Percentiles rank a stretch among this genome's conserved stretches.
phyloP scores from a whole-genome alignment of 2,888 invertebrate genomes.

The Scaptomyza tumidula region DNA sequence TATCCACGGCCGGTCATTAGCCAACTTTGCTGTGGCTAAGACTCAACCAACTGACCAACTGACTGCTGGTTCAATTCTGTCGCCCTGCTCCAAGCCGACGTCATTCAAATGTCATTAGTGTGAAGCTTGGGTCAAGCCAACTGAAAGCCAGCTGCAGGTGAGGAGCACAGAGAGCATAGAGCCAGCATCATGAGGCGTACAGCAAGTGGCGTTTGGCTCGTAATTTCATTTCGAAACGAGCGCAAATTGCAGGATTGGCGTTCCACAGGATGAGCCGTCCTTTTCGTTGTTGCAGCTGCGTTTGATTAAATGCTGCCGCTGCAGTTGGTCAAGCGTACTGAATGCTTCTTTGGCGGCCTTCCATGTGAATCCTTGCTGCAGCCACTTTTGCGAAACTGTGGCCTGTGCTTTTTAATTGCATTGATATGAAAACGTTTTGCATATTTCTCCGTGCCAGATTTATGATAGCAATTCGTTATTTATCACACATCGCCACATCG shows the following conservation, averaged over 20 bases:
- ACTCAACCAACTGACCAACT: conserved; percentile 13
- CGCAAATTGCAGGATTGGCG: conserved; percentile 49
- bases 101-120: conserved; percentile 79
- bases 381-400: conserved; percentile 10
- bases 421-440: conserved; percentile 69
- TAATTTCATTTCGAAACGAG: conserved; percentile 67
- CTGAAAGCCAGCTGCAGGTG: conserved; percentile 14
- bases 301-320: conserved; percentile 67
- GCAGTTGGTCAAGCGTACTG: conserved; percentile 20
- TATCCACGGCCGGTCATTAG: conserved; percentile 61
- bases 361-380: conserved; percentile 12
- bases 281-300: conserved; percentile 44
- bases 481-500: conserved; percentile 38
- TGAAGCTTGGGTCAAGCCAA: conserved; percentile 39
- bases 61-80: conserved; percentile 24
- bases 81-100: conserved; percentile 33
- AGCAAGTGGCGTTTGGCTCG: conserved; percentile 21
- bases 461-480: conserved; percentile 76
- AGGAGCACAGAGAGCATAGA: conserved; percentile 2
- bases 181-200: conserved; percentile 2
- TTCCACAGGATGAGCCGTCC: conserved; percentile 35
- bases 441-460: conserved; percentile 59
- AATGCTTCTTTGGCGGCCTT: background rate
- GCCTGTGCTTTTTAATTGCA: conserved; percentile 64
- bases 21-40: conserved; percentile 46